A percentile compares a stretch with the other conserved stretches of the same genome.
These are phyloP conservation scores for Lamellibrachia satsuma DNA, from an alignment of 2,888 invertebrate species.

Conservation along the genomic window DNA sequence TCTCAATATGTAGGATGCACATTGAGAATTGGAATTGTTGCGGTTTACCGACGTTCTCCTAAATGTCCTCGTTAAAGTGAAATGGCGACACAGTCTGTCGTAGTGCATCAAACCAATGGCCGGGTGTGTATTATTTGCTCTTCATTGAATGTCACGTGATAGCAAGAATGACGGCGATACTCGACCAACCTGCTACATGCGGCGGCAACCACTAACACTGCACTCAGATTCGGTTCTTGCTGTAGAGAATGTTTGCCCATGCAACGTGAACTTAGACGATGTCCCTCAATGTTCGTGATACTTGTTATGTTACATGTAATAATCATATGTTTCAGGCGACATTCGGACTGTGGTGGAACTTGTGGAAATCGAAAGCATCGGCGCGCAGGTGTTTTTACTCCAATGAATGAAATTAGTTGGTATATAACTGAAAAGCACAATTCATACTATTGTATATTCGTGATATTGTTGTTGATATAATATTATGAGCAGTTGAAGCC, in stretches of 20 bases:
- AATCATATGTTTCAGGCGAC: neutral
- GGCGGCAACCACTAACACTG: neutral
- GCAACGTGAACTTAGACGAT: neutral
- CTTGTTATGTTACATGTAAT: neutral
- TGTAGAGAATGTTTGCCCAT: neutral
- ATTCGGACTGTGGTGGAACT: neutral
- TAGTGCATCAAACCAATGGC: neutral
- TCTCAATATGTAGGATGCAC: too few species aligned
- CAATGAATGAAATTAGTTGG: neutral
- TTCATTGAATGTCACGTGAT: neutral
- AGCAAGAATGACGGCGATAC: neutral
- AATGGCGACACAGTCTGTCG: neutral
- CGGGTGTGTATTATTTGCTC: neutral
- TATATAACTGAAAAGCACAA: neutral
- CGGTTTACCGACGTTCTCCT: too few species aligned
- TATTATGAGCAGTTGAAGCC: neutral
- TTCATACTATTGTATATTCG: neutral
- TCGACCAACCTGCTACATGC: neutral
- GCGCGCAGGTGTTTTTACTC: neutral
- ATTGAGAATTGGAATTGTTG: too few species aligned
- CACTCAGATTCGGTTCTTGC: neutral
- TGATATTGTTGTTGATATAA: neutral
- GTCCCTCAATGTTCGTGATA: neutral
- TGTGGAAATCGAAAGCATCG: neutral
- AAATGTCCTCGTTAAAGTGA: neutral